phyloP scores from a whole-genome alignment of 2,113 vertebrate species.

The Sylvietta virens region DNA sequence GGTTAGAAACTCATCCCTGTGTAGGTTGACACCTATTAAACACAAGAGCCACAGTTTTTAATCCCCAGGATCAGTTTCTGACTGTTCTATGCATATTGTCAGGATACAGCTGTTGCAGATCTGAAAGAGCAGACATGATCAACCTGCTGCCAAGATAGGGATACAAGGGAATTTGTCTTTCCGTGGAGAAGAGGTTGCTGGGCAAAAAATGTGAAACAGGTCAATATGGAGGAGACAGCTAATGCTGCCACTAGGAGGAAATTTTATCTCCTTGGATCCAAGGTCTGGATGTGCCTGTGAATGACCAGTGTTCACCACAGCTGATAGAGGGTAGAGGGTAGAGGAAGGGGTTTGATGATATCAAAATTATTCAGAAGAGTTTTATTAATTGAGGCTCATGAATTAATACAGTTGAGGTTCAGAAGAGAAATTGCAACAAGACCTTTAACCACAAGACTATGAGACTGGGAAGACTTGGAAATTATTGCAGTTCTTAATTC shows the following conservation, averaged over 20 bases:
- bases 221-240: background rate
- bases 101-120: background rate
- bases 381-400: background rate
- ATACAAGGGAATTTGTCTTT: background rate
- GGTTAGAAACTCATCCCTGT: background rate
- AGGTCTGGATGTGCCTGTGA: background rate
- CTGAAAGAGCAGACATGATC: background rate
- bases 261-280: background rate
- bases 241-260: background rate
- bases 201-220: background rate
- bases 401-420: background rate
- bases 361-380: background rate
- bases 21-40: background rate
- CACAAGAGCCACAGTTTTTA: background rate
- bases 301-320: rapidly evolving
- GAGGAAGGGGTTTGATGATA: background rate
- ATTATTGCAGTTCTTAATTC: background rate
- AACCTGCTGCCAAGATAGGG: background rate
- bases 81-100: background rate
- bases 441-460: background rate
- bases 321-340: background rate
- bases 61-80: background rate
- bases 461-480: background rate
- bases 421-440: background rate
- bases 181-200: background rate